phyloP scores from a whole-genome alignment of 2,113 vertebrate species.

The Tragulus kanchil region DNA sequence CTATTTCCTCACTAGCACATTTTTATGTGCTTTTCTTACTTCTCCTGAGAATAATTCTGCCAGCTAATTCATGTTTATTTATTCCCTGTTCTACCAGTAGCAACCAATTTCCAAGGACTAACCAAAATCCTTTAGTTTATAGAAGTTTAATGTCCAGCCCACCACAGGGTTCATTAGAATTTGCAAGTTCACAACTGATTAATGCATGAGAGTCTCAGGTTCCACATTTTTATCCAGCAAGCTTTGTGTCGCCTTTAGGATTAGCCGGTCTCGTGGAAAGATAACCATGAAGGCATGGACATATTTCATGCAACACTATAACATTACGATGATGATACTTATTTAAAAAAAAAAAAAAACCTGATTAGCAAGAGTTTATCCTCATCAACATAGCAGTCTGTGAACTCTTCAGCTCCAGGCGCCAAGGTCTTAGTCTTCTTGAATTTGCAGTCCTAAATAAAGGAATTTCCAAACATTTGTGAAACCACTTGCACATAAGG shows the following conservation, averaged over 20 bases:
- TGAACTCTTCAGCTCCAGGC: neutral
- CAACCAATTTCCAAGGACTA: neutral
- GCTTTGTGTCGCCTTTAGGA: constrained; percentile 68
- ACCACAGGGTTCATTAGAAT: neutral
- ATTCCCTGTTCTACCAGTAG: neutral
- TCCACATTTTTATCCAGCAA: constrained; percentile 60
- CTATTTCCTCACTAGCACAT: neutral
- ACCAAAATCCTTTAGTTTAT: neutral
- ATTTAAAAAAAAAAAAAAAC: neutral
- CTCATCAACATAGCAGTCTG: neutral
- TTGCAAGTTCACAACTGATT: constrained; percentile 35
- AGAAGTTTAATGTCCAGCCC: neutral
- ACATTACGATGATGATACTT: neutral
- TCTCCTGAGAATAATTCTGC: neutral
- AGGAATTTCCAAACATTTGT: constrained; percentile 33
- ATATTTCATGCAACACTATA: constrained; percentile 34
- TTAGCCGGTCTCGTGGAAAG: constrained; percentile 66
- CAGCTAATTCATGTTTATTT: neutral
- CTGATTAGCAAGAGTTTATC: constrained; percentile 40
- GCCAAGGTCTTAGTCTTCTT: constrained; percentile 19
- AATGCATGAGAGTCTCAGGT: constrained; percentile 45
- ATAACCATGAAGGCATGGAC: constrained; percentile 43
- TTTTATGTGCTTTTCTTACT: neutral
- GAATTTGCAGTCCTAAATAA: neutral
- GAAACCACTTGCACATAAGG: neutral